Evolutionary conservation across 2,113 vertebrate genomes (phyloP).

Genomic region (Acrocephalus arundinaceus): DNA sequence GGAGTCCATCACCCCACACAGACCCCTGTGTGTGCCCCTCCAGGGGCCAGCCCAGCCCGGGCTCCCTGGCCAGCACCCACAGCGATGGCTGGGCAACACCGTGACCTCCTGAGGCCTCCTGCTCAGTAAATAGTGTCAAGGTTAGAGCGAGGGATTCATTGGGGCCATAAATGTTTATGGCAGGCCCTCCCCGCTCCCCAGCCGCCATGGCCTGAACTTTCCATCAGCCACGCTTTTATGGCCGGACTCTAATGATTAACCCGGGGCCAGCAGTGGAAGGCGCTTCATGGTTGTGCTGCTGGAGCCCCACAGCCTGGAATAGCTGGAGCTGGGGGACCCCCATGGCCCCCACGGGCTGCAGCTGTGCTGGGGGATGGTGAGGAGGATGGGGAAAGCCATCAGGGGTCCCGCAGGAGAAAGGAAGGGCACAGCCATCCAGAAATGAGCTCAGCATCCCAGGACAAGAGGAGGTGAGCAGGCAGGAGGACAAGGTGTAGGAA

Average conservation of each 20-base stretch:
- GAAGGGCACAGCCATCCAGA: accelerated
- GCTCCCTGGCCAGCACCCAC: background rate
- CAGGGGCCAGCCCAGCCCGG: accelerated
- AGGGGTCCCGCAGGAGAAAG: background rate
- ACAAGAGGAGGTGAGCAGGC: background rate
- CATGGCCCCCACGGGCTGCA: accelerated
- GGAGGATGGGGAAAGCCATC: background rate
- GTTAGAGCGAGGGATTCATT: constrained; percentile 68
- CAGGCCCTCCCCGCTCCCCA: constrained; percentile 11
- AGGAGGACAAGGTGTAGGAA: background rate
- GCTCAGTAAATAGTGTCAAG: constrained; percentile 70
- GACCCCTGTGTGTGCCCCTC: background rate
- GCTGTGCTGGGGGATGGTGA: accelerated
- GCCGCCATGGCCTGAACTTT: constrained; percentile 70
- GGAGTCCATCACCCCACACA: accelerated
- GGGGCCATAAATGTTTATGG: constrained; percentile 62
- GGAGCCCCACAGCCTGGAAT: accelerated
- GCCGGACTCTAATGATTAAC: constrained; percentile 73
- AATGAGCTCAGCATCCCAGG: background rate
- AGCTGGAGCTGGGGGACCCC: background rate
- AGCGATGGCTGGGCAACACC: background rate
- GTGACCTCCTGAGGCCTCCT: constrained; percentile 53
- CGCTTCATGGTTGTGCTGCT: background rate
- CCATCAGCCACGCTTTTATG: constrained; percentile 75
- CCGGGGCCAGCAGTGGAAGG: background rate